Evolutionary conservation across 2,113 vertebrate genomes (phyloP).

Genomic region (Craseonycteris thonglongyai): DNA sequence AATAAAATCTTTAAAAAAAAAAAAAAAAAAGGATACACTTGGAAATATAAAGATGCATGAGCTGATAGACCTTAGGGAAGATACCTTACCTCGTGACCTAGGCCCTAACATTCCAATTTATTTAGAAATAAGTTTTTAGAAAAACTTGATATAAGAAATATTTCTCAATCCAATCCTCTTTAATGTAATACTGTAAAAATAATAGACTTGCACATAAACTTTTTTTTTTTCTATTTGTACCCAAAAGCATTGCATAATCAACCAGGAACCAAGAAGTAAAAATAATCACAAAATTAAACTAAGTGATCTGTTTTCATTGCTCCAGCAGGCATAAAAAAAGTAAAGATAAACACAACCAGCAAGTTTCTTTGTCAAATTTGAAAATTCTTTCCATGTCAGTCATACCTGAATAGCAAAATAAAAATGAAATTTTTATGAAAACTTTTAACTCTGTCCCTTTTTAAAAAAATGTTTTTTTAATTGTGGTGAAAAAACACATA

Average conservation of each 20-base stretch:
- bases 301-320: slow-evolving; percentile 46
- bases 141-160: not conserved
- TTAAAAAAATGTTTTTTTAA: not conserved
- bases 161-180: not conserved
- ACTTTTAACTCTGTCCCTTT: not conserved
- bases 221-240: slow-evolving; percentile 36
- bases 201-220: not conserved
- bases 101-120: not conserved
- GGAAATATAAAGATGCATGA: not conserved
- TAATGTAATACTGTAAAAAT: slow-evolving; percentile 19
- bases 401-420: not conserved
- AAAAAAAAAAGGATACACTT: slow-evolving; percentile 1
- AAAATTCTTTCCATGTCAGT: slow-evolving; percentile 30
- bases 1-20: too few species aligned
- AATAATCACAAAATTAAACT: slow-evolving; percentile 61
- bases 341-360: slow-evolving; percentile 28
- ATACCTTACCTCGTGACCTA: not conserved
- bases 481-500: not conserved
- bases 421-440: not conserved
- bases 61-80: not conserved
- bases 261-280: slow-evolving; percentile 49
- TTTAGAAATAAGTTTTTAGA: slow-evolving; percentile 17
- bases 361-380: slow-evolving; percentile 32
- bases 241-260: slow-evolving; percentile 40
- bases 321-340: slow-evolving; percentile 16